These are phyloP conservation scores for Leiothrix lutea DNA, from an alignment of 2,113 vertebrate species.

Conservation along the genomic window DNA sequence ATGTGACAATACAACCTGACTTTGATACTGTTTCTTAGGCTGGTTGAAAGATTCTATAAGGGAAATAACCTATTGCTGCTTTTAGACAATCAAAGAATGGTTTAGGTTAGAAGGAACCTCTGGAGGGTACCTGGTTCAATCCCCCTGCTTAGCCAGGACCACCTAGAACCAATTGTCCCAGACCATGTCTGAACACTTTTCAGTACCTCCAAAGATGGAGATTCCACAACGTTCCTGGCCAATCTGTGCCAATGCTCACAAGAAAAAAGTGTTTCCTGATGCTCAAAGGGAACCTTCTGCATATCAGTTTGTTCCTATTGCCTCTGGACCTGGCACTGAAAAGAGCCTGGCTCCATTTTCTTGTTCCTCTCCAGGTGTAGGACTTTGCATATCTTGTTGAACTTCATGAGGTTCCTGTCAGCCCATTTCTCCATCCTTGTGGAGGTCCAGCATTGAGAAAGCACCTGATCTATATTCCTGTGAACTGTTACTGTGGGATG, in stretches of 20 bases:
- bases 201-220: neutral
- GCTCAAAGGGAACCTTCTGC: neutral
- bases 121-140: neutral
- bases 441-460: neutral
- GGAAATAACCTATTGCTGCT: neutral
- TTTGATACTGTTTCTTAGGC: neutral
- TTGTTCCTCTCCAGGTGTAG: neutral
- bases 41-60: neutral
- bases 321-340: neutral
- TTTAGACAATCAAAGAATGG: neutral
- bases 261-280: neutral
- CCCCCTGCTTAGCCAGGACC: neutral
- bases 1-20: neutral
- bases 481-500: neutral
- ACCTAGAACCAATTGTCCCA: neutral
- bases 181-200: neutral
- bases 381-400: neutral
- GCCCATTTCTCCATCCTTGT: neutral
- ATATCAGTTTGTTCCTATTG: neutral
- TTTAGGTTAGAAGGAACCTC: neutral
- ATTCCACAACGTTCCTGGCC: neutral
- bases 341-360: neutral
- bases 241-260: rapidly evolving
- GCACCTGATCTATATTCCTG: neutral
- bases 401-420: neutral